Percentiles rank a stretch among this genome's conserved stretches.
phyloP scores from a whole-genome alignment of 2,113 vertebrate genomes.

The Barbus barbus region DNA sequence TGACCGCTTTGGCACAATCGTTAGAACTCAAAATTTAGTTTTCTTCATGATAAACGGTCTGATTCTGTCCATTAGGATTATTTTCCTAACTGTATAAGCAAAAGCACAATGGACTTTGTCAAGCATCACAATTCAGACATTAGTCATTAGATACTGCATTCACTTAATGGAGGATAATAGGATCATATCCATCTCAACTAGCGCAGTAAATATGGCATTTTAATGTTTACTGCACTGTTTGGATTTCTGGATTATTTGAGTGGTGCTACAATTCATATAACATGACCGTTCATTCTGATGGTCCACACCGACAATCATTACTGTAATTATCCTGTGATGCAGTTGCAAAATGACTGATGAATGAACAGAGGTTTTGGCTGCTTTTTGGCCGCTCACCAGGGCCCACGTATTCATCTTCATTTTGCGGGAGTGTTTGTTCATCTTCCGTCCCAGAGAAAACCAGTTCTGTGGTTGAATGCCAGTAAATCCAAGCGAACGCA shows the following conservation, averaged over 20 bases:
- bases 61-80: conserved; percentile 21
- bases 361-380: conserved; percentile 61
- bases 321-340: conserved; percentile 58
- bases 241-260: conserved; percentile 47
- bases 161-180: conserved; percentile 33
- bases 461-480: conserved; percentile 66
- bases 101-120: conserved; percentile 28
- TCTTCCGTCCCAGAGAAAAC: conserved; percentile 61
- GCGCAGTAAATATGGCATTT: conserved; percentile 30
- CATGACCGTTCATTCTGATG: conserved; percentile 44
- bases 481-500: conserved; percentile 42
- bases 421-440: conserved; percentile 64
- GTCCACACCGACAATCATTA: conserved; percentile 52
- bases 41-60: conserved; percentile 16
- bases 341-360: conserved; percentile 67
- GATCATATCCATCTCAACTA: conserved; percentile 39
- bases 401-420: conserved; percentile 69
- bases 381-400: conserved; percentile 60
- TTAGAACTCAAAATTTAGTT: neutral
- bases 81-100: neutral
- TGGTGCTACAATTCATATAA: conserved; percentile 47
- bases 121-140: conserved; percentile 32
- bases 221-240: conserved; percentile 44
- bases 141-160: conserved; percentile 32
- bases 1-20: neutral